These are phyloP conservation scores for Cataglyphis cursor DNA, from an alignment of 2,888 invertebrate species.

Conservation along the genomic window DNA sequence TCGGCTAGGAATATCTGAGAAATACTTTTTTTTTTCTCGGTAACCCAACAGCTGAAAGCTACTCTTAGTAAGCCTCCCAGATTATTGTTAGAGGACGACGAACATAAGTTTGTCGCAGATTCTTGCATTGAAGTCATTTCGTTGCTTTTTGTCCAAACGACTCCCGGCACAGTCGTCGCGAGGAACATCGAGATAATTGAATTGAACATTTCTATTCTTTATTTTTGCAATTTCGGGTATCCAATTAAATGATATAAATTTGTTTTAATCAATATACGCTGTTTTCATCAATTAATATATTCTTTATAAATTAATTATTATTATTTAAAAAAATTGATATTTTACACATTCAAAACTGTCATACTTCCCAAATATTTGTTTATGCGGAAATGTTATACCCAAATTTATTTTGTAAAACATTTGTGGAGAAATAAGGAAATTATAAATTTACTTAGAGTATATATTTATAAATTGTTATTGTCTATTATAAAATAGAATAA, in stretches of 20 bases:
- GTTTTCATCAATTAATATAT: background rate
- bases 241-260: conserved; percentile 2
- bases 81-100: conserved; percentile 46
- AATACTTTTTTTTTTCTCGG: conserved; percentile 1
- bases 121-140: conserved; percentile 49
- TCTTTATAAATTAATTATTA: background rate
- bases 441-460: background rate
- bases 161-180: conserved; percentile 49
- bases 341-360: background rate
- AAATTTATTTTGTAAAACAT: background rate
- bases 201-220: conserved; percentile 49
- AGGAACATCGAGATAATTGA: conserved; percentile 63
- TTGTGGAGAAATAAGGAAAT: background rate
- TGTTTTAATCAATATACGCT: background rate
- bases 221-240: background rate
- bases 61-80: conserved; percentile 6
- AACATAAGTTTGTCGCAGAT: conserved; percentile 43
- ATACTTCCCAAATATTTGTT: background rate
- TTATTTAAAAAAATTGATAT: background rate
- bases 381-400: background rate
- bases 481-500: background rate
- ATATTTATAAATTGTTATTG: background rate
- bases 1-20: background rate
- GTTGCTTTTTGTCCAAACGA: conserved; percentile 48
- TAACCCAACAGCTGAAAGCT: conserved; percentile 17